Percentiles rank a stretch among this genome's conserved stretches.
These are phyloP conservation scores for Myripristis murdjan DNA, from an alignment of 2,797 vertebrate species.

Conservation along the genomic window DNA sequence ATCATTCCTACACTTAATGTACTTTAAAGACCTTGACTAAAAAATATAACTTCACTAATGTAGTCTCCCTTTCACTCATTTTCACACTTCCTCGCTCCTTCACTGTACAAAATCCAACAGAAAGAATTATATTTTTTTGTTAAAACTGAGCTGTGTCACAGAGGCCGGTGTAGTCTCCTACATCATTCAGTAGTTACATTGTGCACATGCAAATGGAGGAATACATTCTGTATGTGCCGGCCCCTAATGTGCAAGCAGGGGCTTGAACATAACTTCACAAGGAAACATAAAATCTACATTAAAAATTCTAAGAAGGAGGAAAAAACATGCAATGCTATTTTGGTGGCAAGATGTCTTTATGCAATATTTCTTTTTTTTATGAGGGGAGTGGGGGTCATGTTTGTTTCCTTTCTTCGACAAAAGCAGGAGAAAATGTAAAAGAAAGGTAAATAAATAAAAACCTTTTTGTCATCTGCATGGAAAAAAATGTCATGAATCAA, in stretches of 20 bases:
- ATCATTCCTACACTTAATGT: conserved; percentile 62
- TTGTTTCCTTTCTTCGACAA: conserved; percentile 57
- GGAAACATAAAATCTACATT: conserved; percentile 67
- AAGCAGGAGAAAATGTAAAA: conserved; percentile 52
- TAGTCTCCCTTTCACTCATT: background rate
- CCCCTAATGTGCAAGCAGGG: conserved; percentile 79
- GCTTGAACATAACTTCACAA: conserved; percentile 70
- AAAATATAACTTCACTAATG: conserved; percentile 35
- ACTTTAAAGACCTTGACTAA: conserved; percentile 41
- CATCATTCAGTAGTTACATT: conserved; percentile 69
- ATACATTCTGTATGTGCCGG: conserved; percentile 67
- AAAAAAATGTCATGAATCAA: conserved; percentile 77
- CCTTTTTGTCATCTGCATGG: conserved; percentile 69
- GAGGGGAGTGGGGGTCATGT: conserved; percentile 6
- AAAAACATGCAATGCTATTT: conserved; percentile 81
- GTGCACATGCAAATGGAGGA: conserved; percentile 80
- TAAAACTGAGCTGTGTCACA: conserved; percentile 48
- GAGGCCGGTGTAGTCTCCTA: conserved; percentile 61
- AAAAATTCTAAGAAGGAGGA: conserved; percentile 55
- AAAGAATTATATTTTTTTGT: background rate
- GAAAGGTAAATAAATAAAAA: conserved; percentile 17
- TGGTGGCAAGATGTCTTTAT: conserved; percentile 62
- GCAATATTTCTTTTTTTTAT: conserved; percentile 14
- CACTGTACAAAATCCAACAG: conserved; percentile 47
- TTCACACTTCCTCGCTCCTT: background rate